Conservation (phyloP, 2,113 vertebrate genomes). For the Serinus canaria region DNA sequence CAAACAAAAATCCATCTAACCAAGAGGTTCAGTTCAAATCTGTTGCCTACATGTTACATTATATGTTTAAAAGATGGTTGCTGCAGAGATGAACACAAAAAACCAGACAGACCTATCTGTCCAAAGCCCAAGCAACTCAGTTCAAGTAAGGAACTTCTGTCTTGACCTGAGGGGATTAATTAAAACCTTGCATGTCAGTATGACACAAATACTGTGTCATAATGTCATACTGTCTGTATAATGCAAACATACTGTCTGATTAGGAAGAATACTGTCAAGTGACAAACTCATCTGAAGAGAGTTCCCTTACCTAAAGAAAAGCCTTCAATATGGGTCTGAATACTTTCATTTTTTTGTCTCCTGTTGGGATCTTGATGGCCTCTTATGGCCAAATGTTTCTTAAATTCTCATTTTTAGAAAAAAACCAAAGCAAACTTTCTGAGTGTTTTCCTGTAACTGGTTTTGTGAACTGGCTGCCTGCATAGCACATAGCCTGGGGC, state of each 20-base stretch:
- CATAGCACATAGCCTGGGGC: not conserved
- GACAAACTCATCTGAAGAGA: not conserved
- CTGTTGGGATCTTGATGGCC: not conserved
- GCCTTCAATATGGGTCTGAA: not conserved
- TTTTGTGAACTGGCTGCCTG: not conserved
- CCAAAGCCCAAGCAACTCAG: not conserved
- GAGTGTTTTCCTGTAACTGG: not conserved
- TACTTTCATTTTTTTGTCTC: not conserved
- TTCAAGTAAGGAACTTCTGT: not conserved
- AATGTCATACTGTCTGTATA: not conserved
- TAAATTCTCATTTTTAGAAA: not conserved
- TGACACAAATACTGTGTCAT: not conserved
- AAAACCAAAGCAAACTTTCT: not conserved
- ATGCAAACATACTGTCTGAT: not conserved
- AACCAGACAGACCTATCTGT: rapidly evolving
- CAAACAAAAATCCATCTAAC: not conserved
- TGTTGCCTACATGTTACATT: not conserved
- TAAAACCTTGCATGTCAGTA: not conserved
- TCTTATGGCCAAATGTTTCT: not conserved
- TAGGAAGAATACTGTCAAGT: not conserved
- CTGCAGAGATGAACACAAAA: not conserved
- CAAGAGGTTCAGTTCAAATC: not conserved
- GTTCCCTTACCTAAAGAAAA: not conserved
- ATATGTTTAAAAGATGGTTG: not conserved
- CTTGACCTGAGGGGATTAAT: not conserved